phyloP scores from a whole-genome alignment of 2,113 vertebrate genomes.

The Marcusenius ussheri region DNA sequence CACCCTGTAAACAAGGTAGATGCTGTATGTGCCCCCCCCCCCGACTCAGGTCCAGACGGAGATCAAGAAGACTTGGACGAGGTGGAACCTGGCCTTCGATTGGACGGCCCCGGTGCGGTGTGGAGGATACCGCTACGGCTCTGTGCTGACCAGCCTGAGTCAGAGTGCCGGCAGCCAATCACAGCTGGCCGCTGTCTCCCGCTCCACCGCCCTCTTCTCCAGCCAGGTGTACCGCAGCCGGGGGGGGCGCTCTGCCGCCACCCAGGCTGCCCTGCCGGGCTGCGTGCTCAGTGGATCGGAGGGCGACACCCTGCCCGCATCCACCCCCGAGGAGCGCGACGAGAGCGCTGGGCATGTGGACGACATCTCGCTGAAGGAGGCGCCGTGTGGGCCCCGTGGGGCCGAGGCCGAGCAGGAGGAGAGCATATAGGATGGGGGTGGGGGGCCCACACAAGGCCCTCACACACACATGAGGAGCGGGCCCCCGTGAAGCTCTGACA shows the following conservation, averaged over 20 bases:
- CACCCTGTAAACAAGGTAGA: neutral
- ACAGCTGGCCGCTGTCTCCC: slow-evolving; percentile 59
- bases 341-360: slow-evolving; percentile 58
- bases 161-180: slow-evolving; percentile 78
- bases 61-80: slow-evolving; percentile 78
- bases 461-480: neutral
- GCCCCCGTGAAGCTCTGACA: neutral
- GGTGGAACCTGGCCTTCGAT: slow-evolving; percentile 69
- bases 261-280: slow-evolving; percentile 59
- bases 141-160: slow-evolving; percentile 69
- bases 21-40: neutral
- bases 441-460: neutral
- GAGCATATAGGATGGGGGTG: slow-evolving; percentile 42
- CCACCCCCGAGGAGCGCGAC: slow-evolving; percentile 58
- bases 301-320: slow-evolving; percentile 57
- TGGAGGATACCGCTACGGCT: slow-evolving; percentile 69
- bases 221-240: slow-evolving; percentile 43
- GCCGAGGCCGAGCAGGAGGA: slow-evolving; percentile 54
- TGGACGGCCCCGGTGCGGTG: slow-evolving; percentile 72
- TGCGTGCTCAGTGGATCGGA: slow-evolving; percentile 78
- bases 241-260: slow-evolving; percentile 31
- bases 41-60: slow-evolving; percentile 72
- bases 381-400: slow-evolving; percentile 26
- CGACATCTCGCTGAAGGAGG: slow-evolving; percentile 59
- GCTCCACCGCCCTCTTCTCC: slow-evolving; percentile 60